These are phyloP conservation scores for Drosophila grimshawi DNA, from an alignment of 1,140 invertebrate genomes.

Conservation along the genomic window DNA sequence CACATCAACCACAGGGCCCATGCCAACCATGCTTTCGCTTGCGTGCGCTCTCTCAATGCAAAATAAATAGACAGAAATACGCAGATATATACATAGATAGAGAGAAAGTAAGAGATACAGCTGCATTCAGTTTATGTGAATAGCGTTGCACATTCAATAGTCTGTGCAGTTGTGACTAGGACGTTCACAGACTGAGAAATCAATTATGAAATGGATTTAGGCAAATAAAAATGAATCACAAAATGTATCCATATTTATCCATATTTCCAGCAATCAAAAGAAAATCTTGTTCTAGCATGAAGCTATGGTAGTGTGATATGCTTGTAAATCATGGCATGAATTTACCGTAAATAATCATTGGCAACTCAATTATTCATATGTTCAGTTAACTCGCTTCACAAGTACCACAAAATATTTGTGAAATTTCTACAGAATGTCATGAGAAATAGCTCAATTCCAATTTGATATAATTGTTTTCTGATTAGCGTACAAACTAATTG, in stretches of 20 bases:
- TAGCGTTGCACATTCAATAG: slow-evolving; percentile 71
- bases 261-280: slow-evolving; percentile 15
- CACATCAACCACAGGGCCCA: background rate
- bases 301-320: background rate
- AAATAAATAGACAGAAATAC: background rate
- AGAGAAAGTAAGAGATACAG: background rate
- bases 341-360: no score
- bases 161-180: slow-evolving; percentile 38
- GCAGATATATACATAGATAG: background rate
- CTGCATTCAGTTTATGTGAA: slow-evolving; percentile 68
- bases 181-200: slow-evolving; percentile 20
- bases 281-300: background rate
- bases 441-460: no score
- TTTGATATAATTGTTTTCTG: background rate
- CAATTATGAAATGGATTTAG: slow-evolving; percentile 33
- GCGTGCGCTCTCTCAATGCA: slow-evolving; percentile 4
- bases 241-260: slow-evolving; percentile 13
- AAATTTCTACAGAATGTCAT: no score
- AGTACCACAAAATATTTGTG: no score
- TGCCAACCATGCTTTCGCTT: slow-evolving; percentile 5
- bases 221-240: slow-evolving; percentile 21
- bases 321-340: no score
- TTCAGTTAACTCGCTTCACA: no score
- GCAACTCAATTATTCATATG: no score
- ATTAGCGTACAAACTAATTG: background rate